phyloP scores from a whole-genome alignment of 2,797 vertebrate species.

The Enteromius trimaculatus region DNA sequence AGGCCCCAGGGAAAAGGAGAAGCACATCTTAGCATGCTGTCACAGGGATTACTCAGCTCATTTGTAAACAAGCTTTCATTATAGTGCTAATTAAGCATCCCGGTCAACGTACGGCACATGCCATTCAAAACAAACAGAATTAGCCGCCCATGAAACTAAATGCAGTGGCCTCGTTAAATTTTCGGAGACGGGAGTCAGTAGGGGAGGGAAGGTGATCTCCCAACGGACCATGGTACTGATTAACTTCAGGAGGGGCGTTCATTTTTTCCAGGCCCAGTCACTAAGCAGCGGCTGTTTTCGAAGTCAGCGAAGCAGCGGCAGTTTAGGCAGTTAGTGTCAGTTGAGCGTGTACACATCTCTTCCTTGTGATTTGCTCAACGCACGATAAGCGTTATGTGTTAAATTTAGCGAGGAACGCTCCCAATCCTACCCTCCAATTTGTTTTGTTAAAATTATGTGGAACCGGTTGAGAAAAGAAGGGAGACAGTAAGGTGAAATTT shows the following conservation, averaged over 20 bases:
- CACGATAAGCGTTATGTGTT: constrained; percentile 18
- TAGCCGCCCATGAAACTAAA: constrained; percentile 62
- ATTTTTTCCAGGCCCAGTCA: constrained; percentile 58
- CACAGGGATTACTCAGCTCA: constrained; percentile 60
- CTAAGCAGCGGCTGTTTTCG: constrained; percentile 56
- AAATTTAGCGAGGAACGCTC: constrained; percentile 33
- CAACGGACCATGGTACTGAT: constrained; percentile 56
- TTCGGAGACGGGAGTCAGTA: constrained; percentile 21
- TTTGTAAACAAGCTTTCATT: constrained; percentile 68
- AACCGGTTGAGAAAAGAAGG: constrained; percentile 5
- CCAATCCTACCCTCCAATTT: constrained; percentile 9
- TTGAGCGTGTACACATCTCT: constrained; percentile 59
- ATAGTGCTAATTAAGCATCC: constrained; percentile 66
- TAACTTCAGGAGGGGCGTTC: constrained; percentile 61
- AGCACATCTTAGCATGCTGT: constrained; percentile 49
- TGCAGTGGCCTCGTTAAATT: constrained; percentile 56
- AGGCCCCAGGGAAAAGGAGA: constrained; percentile 28
- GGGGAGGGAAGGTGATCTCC: constrained; percentile 52
- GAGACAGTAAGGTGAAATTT: neutral
- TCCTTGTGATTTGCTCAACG: constrained; percentile 26
- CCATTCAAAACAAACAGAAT: constrained; percentile 67
- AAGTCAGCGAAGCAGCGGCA: constrained; percentile 46
- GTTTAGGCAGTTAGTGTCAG: constrained; percentile 57
- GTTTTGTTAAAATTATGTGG: constrained; percentile 33
- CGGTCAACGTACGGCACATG: constrained; percentile 54